Evolutionary conservation across 2,797 vertebrate genomes (phyloP).

Genomic region (Sandelia bainsii): DNA sequence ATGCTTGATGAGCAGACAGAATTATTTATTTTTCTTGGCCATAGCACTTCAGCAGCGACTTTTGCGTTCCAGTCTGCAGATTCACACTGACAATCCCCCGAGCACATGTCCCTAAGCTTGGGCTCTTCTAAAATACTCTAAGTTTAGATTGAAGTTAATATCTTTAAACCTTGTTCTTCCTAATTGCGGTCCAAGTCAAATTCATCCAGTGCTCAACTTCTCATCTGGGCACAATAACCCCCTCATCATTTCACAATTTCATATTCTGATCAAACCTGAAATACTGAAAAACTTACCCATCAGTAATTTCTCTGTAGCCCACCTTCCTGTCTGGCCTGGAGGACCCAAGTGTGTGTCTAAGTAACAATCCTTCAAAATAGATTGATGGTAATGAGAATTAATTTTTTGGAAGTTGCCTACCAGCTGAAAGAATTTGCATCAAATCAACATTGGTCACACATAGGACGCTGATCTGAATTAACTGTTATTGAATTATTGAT

Average conservation of each 20-base stretch:
- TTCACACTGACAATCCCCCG: conserved; percentile 6
- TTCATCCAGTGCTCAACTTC: not conserved
- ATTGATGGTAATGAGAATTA: conserved; percentile 66
- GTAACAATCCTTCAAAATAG: conserved; percentile 37
- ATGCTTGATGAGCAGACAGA: too few species aligned
- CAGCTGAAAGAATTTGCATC: conserved; percentile 54
- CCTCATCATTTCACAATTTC: conserved; percentile 24
- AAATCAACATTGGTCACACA: conserved; percentile 69
- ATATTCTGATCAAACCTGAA: conserved; percentile 27
- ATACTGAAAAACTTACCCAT: conserved; percentile 28
- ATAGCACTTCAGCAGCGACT: too few species aligned
- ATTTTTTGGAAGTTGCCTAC: conserved; percentile 60
- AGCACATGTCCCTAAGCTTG: not conserved
- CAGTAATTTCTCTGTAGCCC: conserved; percentile 29
- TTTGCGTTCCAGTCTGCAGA: not conserved
- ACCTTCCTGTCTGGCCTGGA: conserved; percentile 41
- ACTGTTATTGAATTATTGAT: conserved; percentile 81
- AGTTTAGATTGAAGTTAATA: too few species aligned
- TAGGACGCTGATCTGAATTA: conserved; percentile 74
- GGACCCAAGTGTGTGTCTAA: conserved; percentile 5
- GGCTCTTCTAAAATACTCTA: conserved; percentile 5
- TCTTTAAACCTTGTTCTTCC: not conserved
- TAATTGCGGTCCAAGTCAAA: not conserved
- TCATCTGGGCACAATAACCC: not conserved
- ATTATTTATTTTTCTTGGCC: too few species aligned